Base-by-base conservation (phyloP, 2,888 invertebrate genomes). In the Lutraria lutraria region DNA sequence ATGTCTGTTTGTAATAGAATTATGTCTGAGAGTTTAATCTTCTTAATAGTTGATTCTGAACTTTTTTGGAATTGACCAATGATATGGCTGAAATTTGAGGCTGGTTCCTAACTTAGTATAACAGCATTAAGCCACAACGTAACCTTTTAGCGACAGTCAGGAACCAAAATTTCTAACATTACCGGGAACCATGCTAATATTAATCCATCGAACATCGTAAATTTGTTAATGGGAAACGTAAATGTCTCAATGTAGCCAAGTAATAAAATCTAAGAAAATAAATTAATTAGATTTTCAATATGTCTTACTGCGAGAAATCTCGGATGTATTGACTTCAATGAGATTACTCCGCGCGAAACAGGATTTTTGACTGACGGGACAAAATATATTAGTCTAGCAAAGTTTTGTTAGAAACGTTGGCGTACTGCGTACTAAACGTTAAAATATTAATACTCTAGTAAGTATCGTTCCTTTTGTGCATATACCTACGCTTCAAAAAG, bases 201-300 rank as follows among this genome's bases (percentile, higher is more conserved):
- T 63, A 21, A 21, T 63, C 43, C 43, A n/a, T 63, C 10, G 25
- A 19, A 21, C 6, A 15, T 76, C 34, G 76, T 16, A 31, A 76
- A 76, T 76, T 76, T 76, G 76, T 31, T 31, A 34, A 76, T 76
- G 76, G 25, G 19, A 15, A 15, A 76, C 10, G 10, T 10, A 63
- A 25, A 25, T 25, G 21, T 19, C 63, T 25, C 10, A n/a, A 63
- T 63, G 63, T 25, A 63, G 19, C 31, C 15, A 15, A 16, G 76
- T 34, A 76, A 31, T 76, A 76, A 72, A 76, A 76, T 76, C 15
- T 34, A 34, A 13, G 31, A 25, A n/a, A 34, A 16, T 19, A 31
- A 25, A 76, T 76, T 76, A 34, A 76, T 76, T 76, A 31, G 76
- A 34, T 76, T 76, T 76, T 34, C 34, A 25, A 72, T 13, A 8